Evolutionary conservation across 35 echinoderm and acorn worm species (phyloP), one percentile per base, ranked within the genome.

Genomic region (Ophiothrix spiculata): DNA sequence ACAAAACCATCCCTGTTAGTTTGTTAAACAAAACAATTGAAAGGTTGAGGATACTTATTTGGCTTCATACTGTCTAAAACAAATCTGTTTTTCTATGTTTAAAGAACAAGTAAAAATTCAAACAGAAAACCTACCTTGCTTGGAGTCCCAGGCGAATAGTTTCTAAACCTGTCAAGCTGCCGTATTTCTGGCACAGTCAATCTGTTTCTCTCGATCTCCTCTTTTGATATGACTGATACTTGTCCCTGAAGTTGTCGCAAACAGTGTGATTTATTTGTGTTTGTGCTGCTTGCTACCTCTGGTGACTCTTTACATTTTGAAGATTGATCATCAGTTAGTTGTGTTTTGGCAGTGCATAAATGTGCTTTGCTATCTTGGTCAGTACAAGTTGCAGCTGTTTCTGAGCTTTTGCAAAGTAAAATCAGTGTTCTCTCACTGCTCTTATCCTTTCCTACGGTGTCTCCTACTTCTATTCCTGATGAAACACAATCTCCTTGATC

Each of bases 41-140:
- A n/a, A n/a, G n/a, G n/a, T n/a, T n/a, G n/a, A n/a, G n/a, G n/a
- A n/a, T n/a, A n/a, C n/a, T n/a, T n/a, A n/a, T n/a, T n/a, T n/a
- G n/a, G n/a, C n/a, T n/a, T n/a, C n/a, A n/a, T n/a, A n/a, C n/a
- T n/a, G n/a, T n/a, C n/a, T n/a, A n/a, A n/a, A n/a, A n/a, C n/a
- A n/a, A n/a, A n/a, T n/a, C n/a, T n/a, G n/a, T n/a, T n/a, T n/a
- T n/a, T n/a, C n/a, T n/a, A n/a, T n/a, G n/a, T n/a, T n/a, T n/a
- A n/a, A n/a, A n/a, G n/a, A n/a, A n/a, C n/a, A n/a, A n/a, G n/a
- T n/a, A n/a, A n/a, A n/a, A n/a, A n/a, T n/a, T n/a, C n/a, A 49
- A 49, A 49, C 6, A 49, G 19, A 49, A 6, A 6, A 49, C 42
- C 84, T 40, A 86, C 84, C 84, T 86, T 86, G 75, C 75, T 86